phyloP scores from a whole-genome alignment of 2,113 vertebrate genomes.

The Panthera tigris region DNA sequence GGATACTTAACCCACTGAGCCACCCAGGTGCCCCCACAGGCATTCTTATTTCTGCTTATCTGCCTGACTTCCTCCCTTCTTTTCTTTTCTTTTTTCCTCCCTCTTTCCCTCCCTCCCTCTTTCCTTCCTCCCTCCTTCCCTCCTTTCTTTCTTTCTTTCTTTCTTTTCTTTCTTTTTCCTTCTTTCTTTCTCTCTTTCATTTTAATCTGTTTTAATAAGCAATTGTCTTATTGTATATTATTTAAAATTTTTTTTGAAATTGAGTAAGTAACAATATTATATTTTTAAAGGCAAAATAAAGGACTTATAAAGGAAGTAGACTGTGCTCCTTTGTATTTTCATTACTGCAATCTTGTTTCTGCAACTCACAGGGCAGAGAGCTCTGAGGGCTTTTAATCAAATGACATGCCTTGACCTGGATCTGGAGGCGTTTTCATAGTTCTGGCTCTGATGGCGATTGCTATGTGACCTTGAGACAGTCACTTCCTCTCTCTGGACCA shows the following conservation, averaged over 20 bases:
- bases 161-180: accelerated
- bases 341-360: neutral
- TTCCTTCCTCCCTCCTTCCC: too few species aligned
- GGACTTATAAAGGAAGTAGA: neutral
- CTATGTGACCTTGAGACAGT: neutral
- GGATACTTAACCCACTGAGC: too few species aligned
- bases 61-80: neutral
- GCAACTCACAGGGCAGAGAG: neutral
- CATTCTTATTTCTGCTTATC: neutral
- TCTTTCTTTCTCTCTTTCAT: neutral
- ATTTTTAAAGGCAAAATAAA: slow-evolving; percentile 4
- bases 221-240: neutral
- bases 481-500: neutral
- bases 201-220: neutral
- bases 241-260: neutral
- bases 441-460: neutral
- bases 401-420: neutral
- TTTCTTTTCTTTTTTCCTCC: too few species aligned
- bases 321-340: neutral
- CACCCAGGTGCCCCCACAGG: too few species aligned
- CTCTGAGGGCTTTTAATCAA: neutral
- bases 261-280: neutral
- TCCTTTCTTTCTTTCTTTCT: neutral
- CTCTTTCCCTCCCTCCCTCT: too few species aligned
- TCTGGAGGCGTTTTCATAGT: neutral